These are phyloP conservation scores for Drosophila willistoni DNA, from an alignment of 1,140 invertebrate genomes.

Conservation along the genomic window DNA sequence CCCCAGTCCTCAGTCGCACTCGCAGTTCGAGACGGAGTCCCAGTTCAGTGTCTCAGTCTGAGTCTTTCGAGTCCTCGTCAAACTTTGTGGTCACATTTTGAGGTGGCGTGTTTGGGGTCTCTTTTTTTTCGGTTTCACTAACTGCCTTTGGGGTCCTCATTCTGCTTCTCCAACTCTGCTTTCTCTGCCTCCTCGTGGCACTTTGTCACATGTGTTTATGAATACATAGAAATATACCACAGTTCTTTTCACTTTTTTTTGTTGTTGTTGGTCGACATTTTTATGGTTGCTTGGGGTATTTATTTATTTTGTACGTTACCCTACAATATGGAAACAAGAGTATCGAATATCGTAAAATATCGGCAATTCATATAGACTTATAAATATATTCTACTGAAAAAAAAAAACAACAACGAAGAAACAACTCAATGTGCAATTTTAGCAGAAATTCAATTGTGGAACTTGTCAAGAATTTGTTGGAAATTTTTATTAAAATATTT, in stretches of 20 bases:
- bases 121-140: constrained; percentile 1
- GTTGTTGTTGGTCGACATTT: constrained; percentile 63
- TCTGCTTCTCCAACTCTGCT: constrained; percentile 52
- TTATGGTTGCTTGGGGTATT: constrained; percentile 67
- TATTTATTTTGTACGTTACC: constrained; percentile 26
- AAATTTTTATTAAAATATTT: too few species aligned
- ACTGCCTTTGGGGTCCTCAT: constrained; percentile 49
- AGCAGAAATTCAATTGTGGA: too few species aligned
- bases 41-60: background rate
- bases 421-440: too few species aligned
- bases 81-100: constrained; percentile 52
- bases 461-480: too few species aligned
- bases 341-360: constrained; percentile 27
- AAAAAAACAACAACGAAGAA: too few species aligned
- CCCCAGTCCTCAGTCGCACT: constrained; percentile 12
- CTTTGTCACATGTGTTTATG: constrained; percentile 70
- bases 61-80: constrained; percentile 34
- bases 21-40: constrained; percentile 26
- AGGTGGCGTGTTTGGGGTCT: constrained; percentile 41
- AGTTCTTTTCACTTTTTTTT: constrained; percentile 2
- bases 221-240: constrained; percentile 63
- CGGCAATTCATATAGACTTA: background rate
- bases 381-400: background rate
- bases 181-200: constrained; percentile 31
- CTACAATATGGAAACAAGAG: constrained; percentile 27